phyloP scores from a whole-genome alignment of 2,113 vertebrate species.

The Anolis sagrei region DNA sequence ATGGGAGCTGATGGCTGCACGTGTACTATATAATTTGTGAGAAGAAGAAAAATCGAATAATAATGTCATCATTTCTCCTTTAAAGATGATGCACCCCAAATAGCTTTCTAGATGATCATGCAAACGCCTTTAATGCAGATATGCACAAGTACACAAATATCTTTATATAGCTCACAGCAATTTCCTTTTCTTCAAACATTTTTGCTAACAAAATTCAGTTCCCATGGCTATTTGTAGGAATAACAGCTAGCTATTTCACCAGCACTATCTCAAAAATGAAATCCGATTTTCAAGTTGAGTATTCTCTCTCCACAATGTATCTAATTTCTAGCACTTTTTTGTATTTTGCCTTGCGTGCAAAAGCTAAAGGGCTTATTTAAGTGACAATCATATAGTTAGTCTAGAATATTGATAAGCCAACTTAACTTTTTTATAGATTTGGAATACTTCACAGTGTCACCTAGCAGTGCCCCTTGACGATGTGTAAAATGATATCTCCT shows the following conservation, averaged over 20 bases:
- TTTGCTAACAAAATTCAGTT: background rate
- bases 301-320: background rate
- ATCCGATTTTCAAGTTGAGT: constrained; percentile 29
- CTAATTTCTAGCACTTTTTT: background rate
- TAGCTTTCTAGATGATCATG: background rate
- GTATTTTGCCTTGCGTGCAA: background rate
- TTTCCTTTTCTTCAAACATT: constrained; percentile 13
- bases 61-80: background rate
- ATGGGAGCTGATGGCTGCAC: background rate
- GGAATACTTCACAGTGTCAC: background rate
- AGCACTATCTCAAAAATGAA: constrained; percentile 33
- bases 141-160: background rate
- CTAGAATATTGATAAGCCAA: background rate
- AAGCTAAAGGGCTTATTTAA: constrained; percentile 4
- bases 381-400: constrained; percentile 1
- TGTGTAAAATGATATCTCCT: background rate
- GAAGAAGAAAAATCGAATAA: background rate
- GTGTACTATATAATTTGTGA: fast-evolving
- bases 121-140: background rate
- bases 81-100: background rate
- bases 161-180: background rate
- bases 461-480: background rate
- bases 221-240: background rate
- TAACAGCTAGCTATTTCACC: background rate
- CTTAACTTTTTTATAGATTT: background rate